Conservation (phyloP, 1,140 invertebrate species). For the Danaus plexippus region DNA sequence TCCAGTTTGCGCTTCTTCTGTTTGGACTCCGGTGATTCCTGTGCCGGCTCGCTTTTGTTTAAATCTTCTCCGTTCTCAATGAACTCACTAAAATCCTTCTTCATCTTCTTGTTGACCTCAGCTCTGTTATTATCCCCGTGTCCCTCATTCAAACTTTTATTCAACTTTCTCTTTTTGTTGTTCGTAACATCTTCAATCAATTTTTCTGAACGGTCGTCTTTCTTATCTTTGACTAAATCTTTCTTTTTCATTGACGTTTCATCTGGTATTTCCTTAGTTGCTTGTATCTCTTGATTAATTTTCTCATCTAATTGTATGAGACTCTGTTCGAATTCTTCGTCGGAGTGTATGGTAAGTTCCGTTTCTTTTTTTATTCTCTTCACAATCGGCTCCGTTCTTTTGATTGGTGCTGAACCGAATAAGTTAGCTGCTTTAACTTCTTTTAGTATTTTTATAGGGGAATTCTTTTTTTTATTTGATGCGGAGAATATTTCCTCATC, state of each 20-base stretch:
- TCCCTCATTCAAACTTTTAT: conserved; percentile 4
- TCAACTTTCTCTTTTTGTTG: conserved; percentile 12
- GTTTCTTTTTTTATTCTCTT: conserved; percentile 59
- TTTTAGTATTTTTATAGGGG: conserved; percentile 38
- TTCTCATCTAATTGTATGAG: conserved; percentile 74
- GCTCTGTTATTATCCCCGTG: conserved; percentile 6
- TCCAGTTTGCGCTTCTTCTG: conserved; percentile 41
- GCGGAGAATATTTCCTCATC: conserved; percentile 51
- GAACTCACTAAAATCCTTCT: conserved; percentile 54
- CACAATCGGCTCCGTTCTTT: conserved; percentile 56
- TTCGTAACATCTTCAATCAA: conserved; percentile 4
- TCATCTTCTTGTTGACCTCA: conserved; percentile 19
- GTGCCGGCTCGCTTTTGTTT: conserved; percentile 18
- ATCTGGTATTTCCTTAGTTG: conserved; percentile 7
- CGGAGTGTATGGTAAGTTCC: conserved; percentile 74
- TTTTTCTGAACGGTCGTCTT: conserved; percentile 15
- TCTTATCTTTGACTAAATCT: conserved; percentile 9
- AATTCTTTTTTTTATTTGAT: conserved; percentile 44
- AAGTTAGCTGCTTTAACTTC: conserved; percentile 52
- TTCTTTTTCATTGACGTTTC: conserved; percentile 1
- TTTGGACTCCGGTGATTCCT: conserved; percentile 5
- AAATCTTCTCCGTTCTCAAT: conserved; percentile 35
- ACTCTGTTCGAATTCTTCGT: conserved; percentile 79
- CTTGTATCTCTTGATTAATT: conserved; percentile 30
- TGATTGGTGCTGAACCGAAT: conserved; percentile 53